Conservation (phyloP, 2,113 vertebrate genomes). For the Malurus elegans region DNA sequence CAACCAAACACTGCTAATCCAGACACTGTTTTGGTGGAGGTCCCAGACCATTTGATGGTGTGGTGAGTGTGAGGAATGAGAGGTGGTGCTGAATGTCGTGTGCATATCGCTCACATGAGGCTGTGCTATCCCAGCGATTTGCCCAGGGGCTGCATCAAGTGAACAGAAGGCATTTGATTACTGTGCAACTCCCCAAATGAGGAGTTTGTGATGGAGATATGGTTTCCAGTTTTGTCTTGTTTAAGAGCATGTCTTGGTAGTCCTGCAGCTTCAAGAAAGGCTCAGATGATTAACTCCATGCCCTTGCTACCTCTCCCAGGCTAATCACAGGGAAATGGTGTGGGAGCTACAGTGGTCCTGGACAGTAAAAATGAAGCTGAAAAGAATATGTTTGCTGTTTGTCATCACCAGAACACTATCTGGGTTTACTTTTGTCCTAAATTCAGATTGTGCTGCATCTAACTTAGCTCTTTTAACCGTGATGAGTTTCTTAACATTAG, state of each 20-base stretch:
- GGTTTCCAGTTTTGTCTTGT: neutral
- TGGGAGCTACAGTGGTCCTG: neutral
- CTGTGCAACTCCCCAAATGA: neutral
- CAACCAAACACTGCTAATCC: neutral
- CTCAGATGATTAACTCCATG: neutral
- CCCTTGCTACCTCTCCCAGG: neutral
- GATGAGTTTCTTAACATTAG: neutral
- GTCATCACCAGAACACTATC: neutral
- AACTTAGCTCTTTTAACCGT: neutral
- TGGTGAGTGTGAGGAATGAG: neutral
- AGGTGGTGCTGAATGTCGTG: neutral
- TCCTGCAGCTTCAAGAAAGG: neutral
- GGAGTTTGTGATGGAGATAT: neutral
- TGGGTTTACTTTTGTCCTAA: neutral
- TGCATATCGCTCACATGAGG: fast-evolving
- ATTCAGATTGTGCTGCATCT: neutral
- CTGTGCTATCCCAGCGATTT: neutral
- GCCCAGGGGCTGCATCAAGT: neutral
- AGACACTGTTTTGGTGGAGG: neutral
- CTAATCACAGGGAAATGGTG: neutral
- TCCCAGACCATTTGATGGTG: neutral
- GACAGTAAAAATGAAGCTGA: neutral
- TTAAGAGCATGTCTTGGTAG: neutral
- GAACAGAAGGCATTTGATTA: neutral
- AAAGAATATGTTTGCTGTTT: neutral